Base-by-base conservation (phyloP, 2,113 vertebrate genomes). In the Tylochromis polylepis region DNA sequence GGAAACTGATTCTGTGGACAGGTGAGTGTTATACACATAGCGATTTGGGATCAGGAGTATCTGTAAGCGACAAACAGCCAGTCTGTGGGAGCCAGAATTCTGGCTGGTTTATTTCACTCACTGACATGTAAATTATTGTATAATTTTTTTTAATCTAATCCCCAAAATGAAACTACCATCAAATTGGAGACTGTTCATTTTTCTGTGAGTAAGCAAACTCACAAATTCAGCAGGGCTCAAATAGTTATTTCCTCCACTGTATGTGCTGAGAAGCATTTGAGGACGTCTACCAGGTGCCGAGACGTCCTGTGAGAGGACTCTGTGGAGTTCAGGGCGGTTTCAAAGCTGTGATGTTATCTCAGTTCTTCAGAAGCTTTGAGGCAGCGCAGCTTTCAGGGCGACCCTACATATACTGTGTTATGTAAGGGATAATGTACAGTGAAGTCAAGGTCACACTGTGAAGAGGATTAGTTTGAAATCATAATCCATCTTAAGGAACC, bases 391-490 rank as follows among this genome's bases (percentile, higher is more conserved):
- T 43, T 2, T 62, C 83, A 75, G 79, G 18, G 59, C 15, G 3
- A n/a, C 36, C 29, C 46, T 27, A 41, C 36, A 55, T 77, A 62
- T 16, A 49, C 51, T 5, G 36, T 27, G 84, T 92, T 90, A 87
- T 38, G 72, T 85, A 88, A 90, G 60, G 84, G 84, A 85, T 87
- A 60, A 88, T 84, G 72, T 79, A 85, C 72, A 79, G 29, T 27
- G 87, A 86, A 72, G 79, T 75, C 11, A 29, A 85, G 84, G 82
- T 85, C 56, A 49, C 58, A 29, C 36, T 59, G 18, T 81, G 75
- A 41, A 87, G 82, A 83, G 72, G 84, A 85, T 92, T 90, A 90
- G 36, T 86, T 34, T 75, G 20, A 80, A 85, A 85, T 58, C 79
- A 90, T 88, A 4, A 92, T 85, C 81, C 57, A 79, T 56, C 58